Base-by-base conservation (phyloP, 2,113 vertebrate species). In the Pundamilia nyererei region DNA sequence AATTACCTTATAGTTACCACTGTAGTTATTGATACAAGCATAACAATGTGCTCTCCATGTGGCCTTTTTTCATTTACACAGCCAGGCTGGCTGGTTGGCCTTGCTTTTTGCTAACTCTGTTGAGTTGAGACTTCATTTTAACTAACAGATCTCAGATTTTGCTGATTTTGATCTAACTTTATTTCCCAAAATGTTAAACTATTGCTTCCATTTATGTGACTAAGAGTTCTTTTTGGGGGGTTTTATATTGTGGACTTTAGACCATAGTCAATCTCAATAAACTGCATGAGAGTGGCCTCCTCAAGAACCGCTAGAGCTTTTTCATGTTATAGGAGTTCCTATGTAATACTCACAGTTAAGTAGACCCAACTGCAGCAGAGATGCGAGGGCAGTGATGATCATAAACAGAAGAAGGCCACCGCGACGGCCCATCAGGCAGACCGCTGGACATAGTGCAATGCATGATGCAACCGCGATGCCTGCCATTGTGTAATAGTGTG, bases 381-480 rank as follows among this genome's bases (percentile, higher is more conserved):
- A 99, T 3, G 98, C 98, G 90, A 99, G 95, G 11, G 98, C 98
- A 0, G 98, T 99, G 75, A 99, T 96, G 89, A 99, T 99, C 98
- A 99, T 98, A 94, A 99, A 99, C 89, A 98, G 97, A 79, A 99
- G 96, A 56, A 99, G 97, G 7, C 98, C 98, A 1, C 98, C 98
- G 19, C 98, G 96, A 65, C 98, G 97, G 2, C 98, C 98, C 93
- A 99, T 97, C 72, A 98, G 92, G 4, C 97, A 95, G 3, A 99
- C 98, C 1, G 97, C 98, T 0, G 97, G 96, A 81, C 98, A 99
- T 96, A 99, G 97, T 3, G 97, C 97, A 92, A 99, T 94, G 93
- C 98, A 98, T 87, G 98, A 98, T 0, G 97, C 97, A 96, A 99
- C 96, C 0, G 98, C 97, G 1, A 99, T 98, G 85, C 97, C 97